These are phyloP conservation scores for Corythoichthys haematopterus DNA, from an alignment of 2,113 vertebrate species.

Conservation along the genomic window DNA sequence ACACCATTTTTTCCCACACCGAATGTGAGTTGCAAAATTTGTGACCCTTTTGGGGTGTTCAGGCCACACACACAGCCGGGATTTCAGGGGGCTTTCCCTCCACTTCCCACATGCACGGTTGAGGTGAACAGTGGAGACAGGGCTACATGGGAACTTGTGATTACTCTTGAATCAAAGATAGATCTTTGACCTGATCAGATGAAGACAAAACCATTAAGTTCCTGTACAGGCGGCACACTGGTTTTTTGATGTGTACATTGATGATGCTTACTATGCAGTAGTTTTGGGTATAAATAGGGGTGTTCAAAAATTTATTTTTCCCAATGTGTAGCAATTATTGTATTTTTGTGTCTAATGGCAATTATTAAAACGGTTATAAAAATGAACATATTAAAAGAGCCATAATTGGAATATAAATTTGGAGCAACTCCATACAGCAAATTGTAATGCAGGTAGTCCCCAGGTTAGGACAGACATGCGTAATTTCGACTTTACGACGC, in stretches of 20 bases:
- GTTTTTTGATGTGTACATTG: background rate
- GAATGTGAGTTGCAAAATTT: background rate
- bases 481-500: no score
- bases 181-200: conserved; percentile 30
- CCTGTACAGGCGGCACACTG: conserved; percentile 19
- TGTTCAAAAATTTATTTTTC: background rate
- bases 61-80: conserved; percentile 51
- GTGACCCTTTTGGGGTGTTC: conserved; percentile 27
- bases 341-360: background rate
- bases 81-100: conserved; percentile 50
- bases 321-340: background rate
- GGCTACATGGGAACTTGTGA: conserved; percentile 40
- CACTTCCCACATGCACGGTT: conserved; percentile 53
- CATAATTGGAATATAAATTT: background rate
- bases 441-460: no score
- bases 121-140: conserved; percentile 52
- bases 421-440: background rate
- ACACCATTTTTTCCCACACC: background rate
- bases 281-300: background rate
- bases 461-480: no score
- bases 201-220: conserved; percentile 28
- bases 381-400: background rate
- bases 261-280: background rate
- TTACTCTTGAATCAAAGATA: conserved; percentile 10
- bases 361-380: background rate